These are phyloP conservation scores for Notodonta ziczac DNA, from an alignment of 2,888 invertebrate species.

Conservation along the genomic window DNA sequence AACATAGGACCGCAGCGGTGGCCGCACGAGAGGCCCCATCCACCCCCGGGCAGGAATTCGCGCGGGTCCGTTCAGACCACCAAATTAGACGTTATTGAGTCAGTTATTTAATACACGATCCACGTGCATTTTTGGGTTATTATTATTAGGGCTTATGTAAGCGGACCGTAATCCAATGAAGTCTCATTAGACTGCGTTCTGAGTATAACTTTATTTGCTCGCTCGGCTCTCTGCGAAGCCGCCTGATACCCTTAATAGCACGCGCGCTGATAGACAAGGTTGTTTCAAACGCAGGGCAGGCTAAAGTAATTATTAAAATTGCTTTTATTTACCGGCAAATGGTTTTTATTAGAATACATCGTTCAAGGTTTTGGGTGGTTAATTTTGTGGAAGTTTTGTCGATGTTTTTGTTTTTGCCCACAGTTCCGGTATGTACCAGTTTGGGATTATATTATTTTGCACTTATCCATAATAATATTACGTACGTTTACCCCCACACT, in stretches of 20 bases:
- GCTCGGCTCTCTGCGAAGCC: conserved; percentile 68
- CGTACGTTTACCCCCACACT: neutral
- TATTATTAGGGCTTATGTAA: conserved; percentile 77
- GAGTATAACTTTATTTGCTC: conserved; percentile 78
- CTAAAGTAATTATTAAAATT: conserved; percentile 82
- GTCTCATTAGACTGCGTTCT: conserved; percentile 78
- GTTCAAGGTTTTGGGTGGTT: conserved; percentile 37
- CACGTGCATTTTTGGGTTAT: conserved; percentile 83
- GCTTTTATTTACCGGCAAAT: conserved; percentile 70
- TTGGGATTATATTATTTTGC: neutral
- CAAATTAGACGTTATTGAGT: conserved; percentile 79
- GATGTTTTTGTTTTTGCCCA: conserved; percentile 22
- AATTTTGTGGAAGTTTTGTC: conserved; percentile 34
- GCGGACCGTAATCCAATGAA: conserved; percentile 79
- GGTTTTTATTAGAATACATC: conserved; percentile 53
- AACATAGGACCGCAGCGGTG: conserved; percentile 56
- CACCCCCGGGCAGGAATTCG: conserved; percentile 52
- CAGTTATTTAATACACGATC: conserved; percentile 79
- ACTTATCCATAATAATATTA: too few species aligned
- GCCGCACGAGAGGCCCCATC: conserved; percentile 40
- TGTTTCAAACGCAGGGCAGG: conserved; percentile 55
- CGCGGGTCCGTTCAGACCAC: conserved; percentile 38
- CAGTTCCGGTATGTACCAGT: too few species aligned
- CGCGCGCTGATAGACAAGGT: conserved; percentile 64
- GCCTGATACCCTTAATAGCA: conserved; percentile 74